phyloP scores from a whole-genome alignment of 2,113 vertebrate species.

The Corythaixoides concolor region DNA sequence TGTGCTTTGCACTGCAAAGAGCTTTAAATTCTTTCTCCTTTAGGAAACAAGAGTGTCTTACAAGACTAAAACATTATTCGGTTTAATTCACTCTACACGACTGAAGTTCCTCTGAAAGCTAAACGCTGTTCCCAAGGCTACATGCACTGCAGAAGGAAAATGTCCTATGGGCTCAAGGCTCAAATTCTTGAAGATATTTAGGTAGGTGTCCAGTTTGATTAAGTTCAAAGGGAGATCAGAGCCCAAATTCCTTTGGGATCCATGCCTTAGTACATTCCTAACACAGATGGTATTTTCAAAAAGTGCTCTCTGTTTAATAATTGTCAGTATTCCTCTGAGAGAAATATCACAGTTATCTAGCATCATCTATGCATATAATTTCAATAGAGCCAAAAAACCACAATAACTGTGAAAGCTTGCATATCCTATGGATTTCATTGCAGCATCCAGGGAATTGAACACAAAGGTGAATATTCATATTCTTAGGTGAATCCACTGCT shows the following conservation, averaged over 20 bases:
- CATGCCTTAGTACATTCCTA: neutral
- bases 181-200: neutral
- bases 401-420: neutral
- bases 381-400: neutral
- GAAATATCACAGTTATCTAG: neutral
- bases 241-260: neutral
- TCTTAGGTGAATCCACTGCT: neutral
- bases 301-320: neutral
- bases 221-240: neutral
- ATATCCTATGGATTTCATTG: neutral
- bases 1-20: neutral
- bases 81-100: neutral
- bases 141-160: neutral
- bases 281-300: neutral
- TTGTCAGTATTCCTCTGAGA: neutral
- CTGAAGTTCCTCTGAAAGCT: neutral
- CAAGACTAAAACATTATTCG: neutral
- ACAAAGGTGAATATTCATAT: neutral
- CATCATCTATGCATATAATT: neutral
- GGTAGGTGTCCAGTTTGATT: neutral
- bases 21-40: conserved; percentile 19
- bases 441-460: neutral
- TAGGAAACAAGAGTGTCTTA: neutral
- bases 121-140: neutral
- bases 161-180: neutral